Base-by-base conservation (phyloP, 1,140 invertebrate species). In the Rhagoletis pomonella region DNA sequence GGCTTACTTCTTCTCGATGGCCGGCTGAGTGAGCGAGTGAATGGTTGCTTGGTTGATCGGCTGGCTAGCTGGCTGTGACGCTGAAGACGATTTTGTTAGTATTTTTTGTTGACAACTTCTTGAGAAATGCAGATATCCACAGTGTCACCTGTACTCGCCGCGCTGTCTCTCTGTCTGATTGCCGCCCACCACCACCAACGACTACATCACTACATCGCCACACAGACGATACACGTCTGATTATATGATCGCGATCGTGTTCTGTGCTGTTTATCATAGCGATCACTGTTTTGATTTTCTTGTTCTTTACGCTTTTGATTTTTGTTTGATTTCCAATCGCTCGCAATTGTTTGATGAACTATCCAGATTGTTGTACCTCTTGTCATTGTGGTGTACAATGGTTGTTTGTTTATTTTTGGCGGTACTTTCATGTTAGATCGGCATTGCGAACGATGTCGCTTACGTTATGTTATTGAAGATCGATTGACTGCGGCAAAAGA, bases 271-370 rank as follows among this genome's bases (percentile, higher is more conserved):
- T 81, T 55, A 81, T 81, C 73, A 50, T 81, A 81, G 44, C 73
- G 47, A 81, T 81, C 73, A 81, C 73, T 81, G 44, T 81, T 81
- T 81, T 81, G 44, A 81, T 55, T 81, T 81, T 81, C 47, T 81
- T 55, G 73, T 81, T 81, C 73, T 55, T 81, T 55, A 55, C 4
- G 73, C 17, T 55, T 55, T 81, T 58, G 47, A 81, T 81, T 81
- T 81, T 50, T 81, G 47, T 81, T 81, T 81, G 73, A 81, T 81
- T 81, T 81, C 73, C 73, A 81, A 81, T 81, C 73, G 47, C 7
- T 81, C 47, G 44, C 73, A 81, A 81, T 81, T 86, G 85, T 86
- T 86, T 86, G 85, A 64, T 86, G 64, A 64, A 65, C 85, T 86
- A 86, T 86, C 85, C 60, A 86, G 29, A 65, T 86, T 86, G 59